These are phyloP conservation scores for Melolontha melolontha DNA, from an alignment of 2,888 invertebrate species.

Conservation along the genomic window DNA sequence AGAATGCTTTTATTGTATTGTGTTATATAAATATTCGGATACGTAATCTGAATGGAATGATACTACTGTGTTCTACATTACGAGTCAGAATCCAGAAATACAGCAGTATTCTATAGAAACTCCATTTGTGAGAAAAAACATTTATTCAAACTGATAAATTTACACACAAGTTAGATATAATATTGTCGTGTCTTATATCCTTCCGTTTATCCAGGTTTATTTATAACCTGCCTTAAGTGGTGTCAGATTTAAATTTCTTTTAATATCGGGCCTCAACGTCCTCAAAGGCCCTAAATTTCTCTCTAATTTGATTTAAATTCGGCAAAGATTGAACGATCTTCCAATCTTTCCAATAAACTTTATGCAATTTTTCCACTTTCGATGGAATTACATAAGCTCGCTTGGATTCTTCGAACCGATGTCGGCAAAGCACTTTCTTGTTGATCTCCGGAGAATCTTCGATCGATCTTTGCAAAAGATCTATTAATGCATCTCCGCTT, in stretches of 20 bases:
- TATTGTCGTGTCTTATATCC: too few relatives aligned
- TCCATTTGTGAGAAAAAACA: too few relatives aligned
- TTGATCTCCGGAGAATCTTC: constrained; percentile 84
- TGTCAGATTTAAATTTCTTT: constrained; percentile 95
- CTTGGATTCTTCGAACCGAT: constrained; percentile 97
- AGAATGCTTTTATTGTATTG: too few relatives aligned
- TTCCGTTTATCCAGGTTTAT: not conserved
- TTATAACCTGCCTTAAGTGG: constrained; percentile 89
- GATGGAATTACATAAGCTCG: constrained; percentile 95
- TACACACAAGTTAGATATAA: too few relatives aligned
- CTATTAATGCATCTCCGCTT: constrained; percentile 91
- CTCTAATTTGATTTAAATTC: constrained; percentile 80
- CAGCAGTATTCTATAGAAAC: constrained; percentile 13
- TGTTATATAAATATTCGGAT: too few relatives aligned
- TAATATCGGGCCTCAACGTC: constrained; percentile 91
- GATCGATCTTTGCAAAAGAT: constrained; percentile 85
- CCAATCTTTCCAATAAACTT: constrained; percentile 90
- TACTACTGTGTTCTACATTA: not conserved
- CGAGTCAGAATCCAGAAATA: too few relatives aligned
- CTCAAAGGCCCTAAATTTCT: constrained; percentile 82
- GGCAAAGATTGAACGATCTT: constrained; percentile 76
- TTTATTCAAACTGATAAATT: too few relatives aligned
- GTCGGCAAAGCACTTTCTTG: constrained; percentile 90
- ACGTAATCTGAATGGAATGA: not conserved
- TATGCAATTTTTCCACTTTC: constrained; percentile 86